Percentiles rank a stretch among this genome's conserved stretches.
phyloP scores from a whole-genome alignment of 1,140 invertebrate species.

The Himalopsyche phryganea region DNA sequence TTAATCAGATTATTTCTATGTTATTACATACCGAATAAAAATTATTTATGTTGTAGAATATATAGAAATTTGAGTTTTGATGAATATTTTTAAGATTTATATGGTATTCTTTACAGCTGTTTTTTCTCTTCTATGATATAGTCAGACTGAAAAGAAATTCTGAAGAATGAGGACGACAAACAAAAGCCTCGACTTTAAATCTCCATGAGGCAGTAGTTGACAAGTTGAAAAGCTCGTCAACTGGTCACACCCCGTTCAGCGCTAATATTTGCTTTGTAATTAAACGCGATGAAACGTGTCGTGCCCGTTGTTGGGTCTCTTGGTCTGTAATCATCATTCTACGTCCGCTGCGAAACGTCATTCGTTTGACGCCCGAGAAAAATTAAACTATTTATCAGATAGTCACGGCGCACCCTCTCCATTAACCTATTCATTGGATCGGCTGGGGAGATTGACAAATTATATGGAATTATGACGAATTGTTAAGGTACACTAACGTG shows the following conservation, averaged over 20 bases:
- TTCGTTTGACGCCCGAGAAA: background rate
- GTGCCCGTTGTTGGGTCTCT: background rate
- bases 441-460: background rate
- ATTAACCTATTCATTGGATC: background rate
- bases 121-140: too few relatives aligned
- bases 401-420: background rate
- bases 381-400: conserved; percentile 1
- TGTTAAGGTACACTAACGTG: background rate
- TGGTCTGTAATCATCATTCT: background rate
- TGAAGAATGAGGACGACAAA: too few relatives aligned
- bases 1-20: too few relatives aligned
- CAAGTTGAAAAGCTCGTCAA: too few relatives aligned
- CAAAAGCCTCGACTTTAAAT: too few relatives aligned
- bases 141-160: too few relatives aligned
- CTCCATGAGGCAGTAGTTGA: too few relatives aligned
- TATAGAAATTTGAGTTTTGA: too few relatives aligned
- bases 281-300: background rate
- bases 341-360: background rate
- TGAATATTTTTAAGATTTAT: too few relatives aligned
- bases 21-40: too few relatives aligned
- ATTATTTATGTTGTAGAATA: too few relatives aligned
- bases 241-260: background rate
- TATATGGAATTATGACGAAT: background rate
- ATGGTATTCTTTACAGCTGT: too few relatives aligned
- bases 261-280: conserved; percentile 2